phyloP scores from a whole-genome alignment of 2,113 vertebrate species.

The Tenrec ecaudatus region DNA sequence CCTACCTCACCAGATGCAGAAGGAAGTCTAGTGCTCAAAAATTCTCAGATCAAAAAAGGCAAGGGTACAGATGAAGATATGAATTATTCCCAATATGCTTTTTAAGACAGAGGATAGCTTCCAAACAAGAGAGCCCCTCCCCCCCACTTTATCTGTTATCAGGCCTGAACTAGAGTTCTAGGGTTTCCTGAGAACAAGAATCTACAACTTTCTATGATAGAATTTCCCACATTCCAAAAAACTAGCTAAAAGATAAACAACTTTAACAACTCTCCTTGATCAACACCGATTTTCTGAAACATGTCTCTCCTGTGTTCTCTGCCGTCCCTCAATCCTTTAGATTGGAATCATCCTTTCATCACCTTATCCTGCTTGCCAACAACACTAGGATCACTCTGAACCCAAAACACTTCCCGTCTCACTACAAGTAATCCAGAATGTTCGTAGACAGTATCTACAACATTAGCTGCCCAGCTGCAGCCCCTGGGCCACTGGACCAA shows the following conservation, averaged over 20 bases:
- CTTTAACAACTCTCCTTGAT: background rate
- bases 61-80: background rate
- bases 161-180: background rate
- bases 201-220: background rate
- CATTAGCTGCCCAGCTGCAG: no score
- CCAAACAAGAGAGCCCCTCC: background rate
- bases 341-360: background rate
- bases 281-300: background rate
- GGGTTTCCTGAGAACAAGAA: constrained; percentile 32
- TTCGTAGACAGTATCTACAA: background rate
- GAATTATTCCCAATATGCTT: background rate
- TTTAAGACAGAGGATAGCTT: background rate
- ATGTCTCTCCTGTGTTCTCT: background rate
- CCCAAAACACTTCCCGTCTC: background rate
- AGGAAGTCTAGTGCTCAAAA: constrained; percentile 11
- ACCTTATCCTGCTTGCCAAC: background rate
- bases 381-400: background rate
- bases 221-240: background rate
- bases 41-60: no score
- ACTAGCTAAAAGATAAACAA: background rate
- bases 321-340: background rate
- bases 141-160: background rate
- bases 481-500: no score
- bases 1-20: background rate
- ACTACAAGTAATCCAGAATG: background rate